phyloP scores from a whole-genome alignment of 37 sponge, comb jelly and placozoan species.

The Haliclona indistincta region DNA sequence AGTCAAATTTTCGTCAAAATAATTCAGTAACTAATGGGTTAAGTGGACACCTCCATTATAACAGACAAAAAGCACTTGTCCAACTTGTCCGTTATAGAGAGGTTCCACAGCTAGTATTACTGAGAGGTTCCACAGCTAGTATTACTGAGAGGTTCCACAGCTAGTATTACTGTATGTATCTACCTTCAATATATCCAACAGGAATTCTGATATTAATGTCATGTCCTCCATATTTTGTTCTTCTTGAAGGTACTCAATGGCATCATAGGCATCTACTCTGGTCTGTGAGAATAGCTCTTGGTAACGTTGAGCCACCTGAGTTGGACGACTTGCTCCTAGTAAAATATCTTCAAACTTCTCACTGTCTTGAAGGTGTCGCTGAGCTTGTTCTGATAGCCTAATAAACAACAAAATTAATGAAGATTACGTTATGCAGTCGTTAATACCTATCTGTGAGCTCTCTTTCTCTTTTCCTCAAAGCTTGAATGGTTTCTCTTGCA shows the following conservation, averaged over 20 bases:
- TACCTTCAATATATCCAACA: conserved; percentile 37
- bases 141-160: too few relatives aligned
- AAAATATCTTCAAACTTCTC: conserved; percentile 77
- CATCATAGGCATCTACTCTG: conserved; percentile 66
- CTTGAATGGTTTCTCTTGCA: conserved; percentile 30
- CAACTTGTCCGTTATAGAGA: too few relatives aligned
- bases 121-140: too few relatives aligned
- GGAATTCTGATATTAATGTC: background rate
- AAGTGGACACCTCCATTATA: too few relatives aligned
- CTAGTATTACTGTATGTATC: too few relatives aligned
- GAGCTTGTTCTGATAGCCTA: conserved; percentile 80
- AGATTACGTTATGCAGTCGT: background rate
- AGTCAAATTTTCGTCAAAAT: too few relatives aligned
- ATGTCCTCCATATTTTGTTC: background rate
- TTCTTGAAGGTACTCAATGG: conserved; percentile 43
- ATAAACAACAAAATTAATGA: background rate
- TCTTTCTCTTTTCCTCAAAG: conserved; percentile 55
- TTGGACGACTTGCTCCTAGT: conserved; percentile 50
- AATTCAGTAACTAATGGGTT: too few relatives aligned
- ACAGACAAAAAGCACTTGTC: too few relatives aligned
- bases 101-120: too few relatives aligned
- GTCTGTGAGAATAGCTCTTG: conserved; percentile 67
- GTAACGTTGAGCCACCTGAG: conserved; percentile 49
- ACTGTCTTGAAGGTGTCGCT: conserved; percentile 66
- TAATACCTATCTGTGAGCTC: conserved; percentile 71